Conservation (phyloP, 2,888 invertebrate species). For the Pimpla rufipes region DNA sequence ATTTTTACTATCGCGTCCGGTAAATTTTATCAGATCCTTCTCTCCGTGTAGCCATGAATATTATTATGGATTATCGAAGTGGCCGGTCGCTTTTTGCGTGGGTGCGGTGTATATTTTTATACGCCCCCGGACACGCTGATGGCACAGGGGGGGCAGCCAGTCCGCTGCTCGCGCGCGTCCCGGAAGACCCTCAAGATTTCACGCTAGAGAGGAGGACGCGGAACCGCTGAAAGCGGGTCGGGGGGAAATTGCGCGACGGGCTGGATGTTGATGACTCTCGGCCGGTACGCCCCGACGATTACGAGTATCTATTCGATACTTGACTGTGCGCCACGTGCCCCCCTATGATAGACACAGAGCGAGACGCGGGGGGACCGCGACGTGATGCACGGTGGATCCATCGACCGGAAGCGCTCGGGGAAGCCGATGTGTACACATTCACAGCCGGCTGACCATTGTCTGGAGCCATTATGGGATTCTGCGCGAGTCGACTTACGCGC, state of each 20-base stretch:
- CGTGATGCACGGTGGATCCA: conserved; percentile 13
- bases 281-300: conserved; percentile 67
- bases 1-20: too few species aligned
- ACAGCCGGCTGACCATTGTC: conserved; percentile 48
- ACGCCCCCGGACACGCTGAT: neutral
- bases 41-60: conserved; percentile 68
- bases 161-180: neutral
- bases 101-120: conserved; percentile 46
- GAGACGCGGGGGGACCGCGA: neutral
- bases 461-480: conserved; percentile 40
- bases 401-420: conserved; percentile 34
- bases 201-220: conserved; percentile 70
- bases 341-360: neutral
- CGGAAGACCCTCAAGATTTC: neutral
- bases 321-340: conserved; percentile 57
- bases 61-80: conserved; percentile 67
- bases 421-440: conserved; percentile 36
- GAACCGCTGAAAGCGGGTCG: conserved; percentile 23
- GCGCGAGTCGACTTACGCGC: conserved; percentile 5
- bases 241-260: conserved; percentile 42
- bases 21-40: too few species aligned
- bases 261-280: conserved; percentile 39
- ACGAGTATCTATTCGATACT: conserved; percentile 51
- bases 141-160: neutral
- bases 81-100: conserved; percentile 29